Evolutionary conservation across 2,888 invertebrate species (phyloP).

Genomic region (Tryphoninae sp.): DNA sequence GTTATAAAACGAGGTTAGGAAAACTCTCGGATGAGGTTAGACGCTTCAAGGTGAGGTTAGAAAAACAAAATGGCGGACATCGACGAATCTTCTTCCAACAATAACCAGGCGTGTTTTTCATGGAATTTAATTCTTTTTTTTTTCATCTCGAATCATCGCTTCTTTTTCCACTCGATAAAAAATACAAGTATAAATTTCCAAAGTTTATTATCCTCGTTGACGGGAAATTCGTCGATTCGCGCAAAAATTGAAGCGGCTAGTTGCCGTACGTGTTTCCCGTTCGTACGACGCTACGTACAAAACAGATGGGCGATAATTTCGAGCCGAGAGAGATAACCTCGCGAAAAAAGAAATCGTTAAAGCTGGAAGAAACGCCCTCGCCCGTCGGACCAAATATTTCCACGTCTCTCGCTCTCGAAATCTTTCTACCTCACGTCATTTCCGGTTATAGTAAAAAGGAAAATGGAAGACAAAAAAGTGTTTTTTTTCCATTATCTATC

Average conservation of each 20-base stretch:
- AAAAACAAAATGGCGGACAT: too few species aligned
- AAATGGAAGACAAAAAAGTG: slow-evolving; percentile 28
- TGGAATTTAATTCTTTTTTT: too few species aligned
- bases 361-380: slow-evolving; percentile 6
- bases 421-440: slow-evolving; percentile 10
- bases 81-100: too few species aligned
- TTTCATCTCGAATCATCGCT: too few species aligned
- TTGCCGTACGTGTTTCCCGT: neutral
- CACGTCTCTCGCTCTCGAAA: slow-evolving; percentile 1
- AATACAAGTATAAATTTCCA: too few species aligned
- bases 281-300: neutral
- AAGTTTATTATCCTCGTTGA: too few species aligned
- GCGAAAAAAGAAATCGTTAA: slow-evolving; percentile 20
- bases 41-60: too few species aligned
- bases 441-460: neutral
- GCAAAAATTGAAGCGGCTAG: too few species aligned
- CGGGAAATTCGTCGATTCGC: too few species aligned
- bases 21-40: too few species aligned
- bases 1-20: slow-evolving; percentile 5
- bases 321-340: neutral
- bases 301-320: slow-evolving; percentile 17
- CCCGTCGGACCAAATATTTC: neutral
- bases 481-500: slow-evolving; percentile 23
- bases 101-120: too few species aligned
- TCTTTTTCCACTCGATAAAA: too few species aligned